Evolutionary conservation across 2,113 vertebrate genomes (phyloP).

Genomic region (Genyomyrus donnyi): DNA sequence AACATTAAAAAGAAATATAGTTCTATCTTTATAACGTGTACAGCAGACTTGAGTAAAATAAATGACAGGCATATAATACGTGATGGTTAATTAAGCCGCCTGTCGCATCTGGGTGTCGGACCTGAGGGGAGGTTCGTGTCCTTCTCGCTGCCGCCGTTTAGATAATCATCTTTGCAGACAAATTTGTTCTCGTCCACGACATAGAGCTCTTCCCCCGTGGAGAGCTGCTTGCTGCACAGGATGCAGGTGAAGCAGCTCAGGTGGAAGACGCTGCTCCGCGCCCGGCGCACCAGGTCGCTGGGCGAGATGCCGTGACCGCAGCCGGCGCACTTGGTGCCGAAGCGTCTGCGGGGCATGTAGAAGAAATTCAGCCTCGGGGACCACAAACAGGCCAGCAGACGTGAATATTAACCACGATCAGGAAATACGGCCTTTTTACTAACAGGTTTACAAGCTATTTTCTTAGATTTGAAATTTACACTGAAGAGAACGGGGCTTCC

Average conservation of each 20-base stretch:
- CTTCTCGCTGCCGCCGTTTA: slow-evolving; percentile 84
- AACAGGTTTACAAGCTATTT: not conserved
- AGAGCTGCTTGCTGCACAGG: slow-evolving; percentile 97
- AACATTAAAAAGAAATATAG: not conserved
- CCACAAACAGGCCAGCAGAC: not conserved
- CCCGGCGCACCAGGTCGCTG: slow-evolving; percentile 89
- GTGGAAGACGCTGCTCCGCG: slow-evolving; percentile 95
- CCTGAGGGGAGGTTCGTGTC: slow-evolving; percentile 79
- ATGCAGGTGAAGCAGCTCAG: slow-evolving; percentile 97
- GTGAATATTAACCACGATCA: not conserved
- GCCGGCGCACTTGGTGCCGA: slow-evolving; percentile 94
- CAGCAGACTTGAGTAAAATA: not conserved
- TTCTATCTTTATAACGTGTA: not conserved
- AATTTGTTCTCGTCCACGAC: slow-evolving; percentile 97
- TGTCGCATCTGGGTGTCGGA: slow-evolving; percentile 20
- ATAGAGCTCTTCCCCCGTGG: slow-evolving; percentile 96
- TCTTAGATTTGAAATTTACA: not conserved
- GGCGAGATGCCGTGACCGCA: slow-evolving; percentile 93
- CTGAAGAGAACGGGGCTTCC: not conserved
- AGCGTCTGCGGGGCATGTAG: slow-evolving; percentile 65
- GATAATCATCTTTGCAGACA: slow-evolving; percentile 95
- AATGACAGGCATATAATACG: not conserved
- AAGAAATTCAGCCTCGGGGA: not conserved
- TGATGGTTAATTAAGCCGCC: not conserved
- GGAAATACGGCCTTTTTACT: not conserved